Evolutionary conservation across 2,113 vertebrate species (phyloP).

Genomic region (Triplophysa dalaica): DNA sequence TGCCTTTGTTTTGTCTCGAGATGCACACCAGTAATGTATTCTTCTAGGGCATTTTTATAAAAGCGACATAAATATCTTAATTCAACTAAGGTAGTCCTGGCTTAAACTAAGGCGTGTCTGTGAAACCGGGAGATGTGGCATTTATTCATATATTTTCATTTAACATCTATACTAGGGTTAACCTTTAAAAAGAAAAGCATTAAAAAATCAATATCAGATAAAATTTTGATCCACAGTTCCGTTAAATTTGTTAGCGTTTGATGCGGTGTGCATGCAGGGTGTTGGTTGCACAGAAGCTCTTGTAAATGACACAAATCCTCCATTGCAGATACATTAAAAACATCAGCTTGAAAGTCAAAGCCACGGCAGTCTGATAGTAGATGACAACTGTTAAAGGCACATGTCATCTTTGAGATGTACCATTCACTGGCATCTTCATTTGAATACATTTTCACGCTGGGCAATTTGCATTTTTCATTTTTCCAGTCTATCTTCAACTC

Average conservation of each 20-base stretch:
- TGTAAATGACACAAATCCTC: conserved; percentile 19
- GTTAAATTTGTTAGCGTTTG: background rate
- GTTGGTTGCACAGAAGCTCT: background rate
- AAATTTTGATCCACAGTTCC: background rate
- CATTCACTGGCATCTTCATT: conserved; percentile 31
- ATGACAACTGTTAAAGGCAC: conserved; percentile 37
- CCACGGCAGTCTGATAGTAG: conserved; percentile 8
- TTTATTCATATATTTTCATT: too few relatives aligned
- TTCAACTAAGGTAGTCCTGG: too few relatives aligned
- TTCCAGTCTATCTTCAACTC: conserved; percentile 3
- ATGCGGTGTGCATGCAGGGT: background rate
- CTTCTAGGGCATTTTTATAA: too few relatives aligned
- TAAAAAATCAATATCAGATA: background rate
- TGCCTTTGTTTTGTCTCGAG: too few relatives aligned
- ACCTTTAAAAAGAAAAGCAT: too few relatives aligned
- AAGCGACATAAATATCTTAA: too few relatives aligned
- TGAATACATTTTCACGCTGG: background rate
- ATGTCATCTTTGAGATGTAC: conserved; percentile 43
- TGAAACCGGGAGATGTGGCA: too few relatives aligned
- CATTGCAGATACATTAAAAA: conserved; percentile 20
- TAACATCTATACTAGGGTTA: too few relatives aligned
- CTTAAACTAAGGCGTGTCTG: too few relatives aligned
- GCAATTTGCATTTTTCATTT: conserved; percentile 16
- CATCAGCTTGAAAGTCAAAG: conserved; percentile 23
- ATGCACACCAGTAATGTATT: too few relatives aligned